Conservation (phyloP, 2,888 invertebrate species). For the Tipula helvola region DNA sequence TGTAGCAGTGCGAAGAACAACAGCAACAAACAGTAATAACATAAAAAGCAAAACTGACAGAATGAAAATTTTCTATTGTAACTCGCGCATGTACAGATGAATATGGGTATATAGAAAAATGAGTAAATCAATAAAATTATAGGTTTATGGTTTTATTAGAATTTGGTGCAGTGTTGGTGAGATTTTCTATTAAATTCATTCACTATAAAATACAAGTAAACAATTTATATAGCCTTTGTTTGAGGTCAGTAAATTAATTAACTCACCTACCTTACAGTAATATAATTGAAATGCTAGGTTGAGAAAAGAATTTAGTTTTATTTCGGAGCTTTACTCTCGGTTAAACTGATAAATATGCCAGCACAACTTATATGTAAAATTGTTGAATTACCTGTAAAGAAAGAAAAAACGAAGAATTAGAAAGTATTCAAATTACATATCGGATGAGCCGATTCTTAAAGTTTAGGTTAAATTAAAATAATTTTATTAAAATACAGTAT, state of each 20-base stretch:
- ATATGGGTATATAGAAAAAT: not conserved
- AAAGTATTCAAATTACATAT: too few relatives aligned
- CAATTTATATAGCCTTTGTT: not conserved
- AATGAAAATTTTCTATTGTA: not conserved
- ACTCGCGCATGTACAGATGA: not conserved
- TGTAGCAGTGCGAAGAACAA: not conserved
- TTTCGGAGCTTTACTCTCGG: too few relatives aligned
- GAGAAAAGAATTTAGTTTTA: too few relatives aligned
- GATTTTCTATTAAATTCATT: not conserved
- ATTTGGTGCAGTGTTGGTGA: not conserved
- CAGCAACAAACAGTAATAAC: not conserved
- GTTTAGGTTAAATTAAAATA: too few relatives aligned
- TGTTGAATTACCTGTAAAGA: too few relatives aligned
- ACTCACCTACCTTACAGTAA: too few relatives aligned
- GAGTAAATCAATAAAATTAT: not conserved
- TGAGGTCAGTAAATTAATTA: not conserved
- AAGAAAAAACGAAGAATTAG: too few relatives aligned
- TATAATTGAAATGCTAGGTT: too few relatives aligned
- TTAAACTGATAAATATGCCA: not conserved
- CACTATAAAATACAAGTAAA: too few relatives aligned
- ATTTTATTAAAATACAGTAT: too few relatives aligned
- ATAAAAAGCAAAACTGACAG: not conserved
- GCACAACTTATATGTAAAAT: not conserved
- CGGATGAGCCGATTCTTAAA: too few relatives aligned
- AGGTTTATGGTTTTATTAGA: not conserved